These are phyloP conservation scores for Forbesichthys papilliferus DNA, from an alignment of 2,113 vertebrate species.

Conservation along the genomic window DNA sequence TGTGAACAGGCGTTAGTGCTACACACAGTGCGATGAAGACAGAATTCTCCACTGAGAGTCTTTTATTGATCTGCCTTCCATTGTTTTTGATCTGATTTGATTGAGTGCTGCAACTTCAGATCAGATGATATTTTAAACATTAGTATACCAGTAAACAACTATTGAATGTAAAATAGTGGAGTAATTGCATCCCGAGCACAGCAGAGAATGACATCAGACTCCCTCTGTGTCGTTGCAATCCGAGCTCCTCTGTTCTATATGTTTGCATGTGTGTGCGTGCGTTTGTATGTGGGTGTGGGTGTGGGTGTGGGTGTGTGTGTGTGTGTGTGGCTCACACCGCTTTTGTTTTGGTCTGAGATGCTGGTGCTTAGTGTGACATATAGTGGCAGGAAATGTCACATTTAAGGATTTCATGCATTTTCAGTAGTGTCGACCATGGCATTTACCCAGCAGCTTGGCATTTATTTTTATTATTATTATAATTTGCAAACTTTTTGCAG, in stretches of 20 bases:
- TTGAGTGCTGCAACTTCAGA: too few species aligned
- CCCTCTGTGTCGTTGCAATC: too few species aligned
- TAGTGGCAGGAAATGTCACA: not conserved
- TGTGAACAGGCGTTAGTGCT: constrained; percentile 45
- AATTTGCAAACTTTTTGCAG: not conserved
- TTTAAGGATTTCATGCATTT: constrained; percentile 38
- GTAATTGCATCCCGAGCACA: too few species aligned
- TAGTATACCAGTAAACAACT: too few species aligned
- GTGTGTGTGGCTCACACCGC: too few species aligned
- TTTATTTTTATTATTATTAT: constrained; percentile 19
- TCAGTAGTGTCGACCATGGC: constrained; percentile 26
- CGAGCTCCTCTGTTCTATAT: not conserved
- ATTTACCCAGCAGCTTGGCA: constrained; percentile 27
- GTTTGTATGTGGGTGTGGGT: constrained; percentile 6
- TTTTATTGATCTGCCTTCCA: constrained; percentile 50
- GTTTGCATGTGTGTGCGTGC: not conserved
- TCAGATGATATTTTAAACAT: too few species aligned
- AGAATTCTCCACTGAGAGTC: constrained; percentile 50
- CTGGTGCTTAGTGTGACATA: too few species aligned
- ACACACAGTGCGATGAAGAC: constrained; percentile 40
- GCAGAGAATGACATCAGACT: too few species aligned
- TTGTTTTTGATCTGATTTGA: too few species aligned
- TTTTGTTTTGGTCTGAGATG: too few species aligned
- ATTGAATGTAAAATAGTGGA: too few species aligned
- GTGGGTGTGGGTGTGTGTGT: not conserved